Percentiles rank a stretch among this genome's conserved stretches.
phyloP scores from a whole-genome alignment of 37 sponge, comb jelly and placozoan genomes.

The Halichondria panicea region DNA sequence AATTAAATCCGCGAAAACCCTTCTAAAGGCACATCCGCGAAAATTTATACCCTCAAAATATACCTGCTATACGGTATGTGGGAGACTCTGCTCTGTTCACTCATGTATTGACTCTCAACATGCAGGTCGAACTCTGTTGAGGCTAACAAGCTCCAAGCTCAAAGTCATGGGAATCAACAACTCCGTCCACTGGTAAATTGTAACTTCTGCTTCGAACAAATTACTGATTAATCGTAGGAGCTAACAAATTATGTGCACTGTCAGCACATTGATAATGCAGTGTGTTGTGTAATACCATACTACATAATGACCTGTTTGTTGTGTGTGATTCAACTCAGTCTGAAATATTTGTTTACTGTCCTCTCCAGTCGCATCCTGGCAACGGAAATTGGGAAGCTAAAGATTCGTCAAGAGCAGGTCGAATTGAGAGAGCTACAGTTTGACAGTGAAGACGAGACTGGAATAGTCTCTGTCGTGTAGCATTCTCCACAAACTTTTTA shows the following conservation, averaged over 20 bases:
- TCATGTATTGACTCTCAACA: too few relatives aligned
- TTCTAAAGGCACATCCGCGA: too few relatives aligned
- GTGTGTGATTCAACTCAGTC: too few relatives aligned
- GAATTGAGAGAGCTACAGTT: slow-evolving; percentile 20
- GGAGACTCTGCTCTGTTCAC: too few relatives aligned
- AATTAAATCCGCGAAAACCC: too few relatives aligned
- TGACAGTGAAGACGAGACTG: slow-evolving; percentile 1
- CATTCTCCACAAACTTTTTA: too few relatives aligned
- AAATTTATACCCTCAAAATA: too few relatives aligned
- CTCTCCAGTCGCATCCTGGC: slow-evolving; percentile 31
- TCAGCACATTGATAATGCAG: neutral
- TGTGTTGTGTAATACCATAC: too few relatives aligned
- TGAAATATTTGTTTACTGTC: neutral
- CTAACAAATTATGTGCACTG: neutral
- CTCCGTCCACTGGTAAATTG: slow-evolving; percentile 43
- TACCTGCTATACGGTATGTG: too few relatives aligned
- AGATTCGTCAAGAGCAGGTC: slow-evolving; percentile 38
- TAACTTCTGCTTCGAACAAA: neutral
- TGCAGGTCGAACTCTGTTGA: slow-evolving; percentile 56
- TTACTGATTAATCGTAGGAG: neutral
- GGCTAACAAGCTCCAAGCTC: slow-evolving; percentile 43
- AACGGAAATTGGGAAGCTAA: slow-evolving; percentile 29
- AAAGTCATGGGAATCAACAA: slow-evolving; percentile 38
- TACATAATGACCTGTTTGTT: too few relatives aligned
- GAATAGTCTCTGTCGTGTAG: too few relatives aligned